Evolutionary conservation across 2,797 vertebrate species (phyloP).

Genomic region (Lacerta agilis): DNA sequence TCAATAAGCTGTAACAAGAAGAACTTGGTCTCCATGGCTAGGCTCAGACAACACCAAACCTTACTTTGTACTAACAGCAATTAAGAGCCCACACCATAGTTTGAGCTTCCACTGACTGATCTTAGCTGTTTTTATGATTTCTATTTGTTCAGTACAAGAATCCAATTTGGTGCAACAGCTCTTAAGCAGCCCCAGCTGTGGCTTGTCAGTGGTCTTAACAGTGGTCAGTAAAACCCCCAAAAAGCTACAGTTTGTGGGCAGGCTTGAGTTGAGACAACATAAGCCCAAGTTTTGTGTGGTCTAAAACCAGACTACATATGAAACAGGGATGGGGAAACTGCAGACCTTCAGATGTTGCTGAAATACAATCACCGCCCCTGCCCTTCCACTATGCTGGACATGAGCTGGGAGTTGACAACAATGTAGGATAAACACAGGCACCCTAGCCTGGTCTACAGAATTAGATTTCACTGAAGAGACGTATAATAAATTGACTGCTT

Average conservation of each 20-base stretch:
- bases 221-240: background rate
- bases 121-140: background rate
- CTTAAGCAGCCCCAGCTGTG: background rate
- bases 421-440: too few species aligned
- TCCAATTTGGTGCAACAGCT: background rate
- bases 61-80: background rate
- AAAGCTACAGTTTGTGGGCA: background rate
- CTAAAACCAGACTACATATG: background rate
- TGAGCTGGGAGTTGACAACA: too few species aligned
- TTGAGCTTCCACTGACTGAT: background rate
- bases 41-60: background rate
- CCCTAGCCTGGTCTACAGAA: background rate
- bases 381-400: too few species aligned
- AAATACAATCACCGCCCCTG: too few species aligned
- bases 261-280: background rate
- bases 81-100: background rate
- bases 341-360: too few species aligned
- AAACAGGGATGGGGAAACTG: too few species aligned
- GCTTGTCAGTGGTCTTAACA: background rate
- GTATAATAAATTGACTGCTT: background rate
- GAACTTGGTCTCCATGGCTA: background rate
- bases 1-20: slow-evolving; percentile 76
- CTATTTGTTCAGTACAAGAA: background rate
- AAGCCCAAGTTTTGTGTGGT: background rate
- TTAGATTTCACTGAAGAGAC: background rate